Evolutionary conservation across 2,888 invertebrate species (phyloP).

Genomic region (Yponomeuta malinellus): DNA sequence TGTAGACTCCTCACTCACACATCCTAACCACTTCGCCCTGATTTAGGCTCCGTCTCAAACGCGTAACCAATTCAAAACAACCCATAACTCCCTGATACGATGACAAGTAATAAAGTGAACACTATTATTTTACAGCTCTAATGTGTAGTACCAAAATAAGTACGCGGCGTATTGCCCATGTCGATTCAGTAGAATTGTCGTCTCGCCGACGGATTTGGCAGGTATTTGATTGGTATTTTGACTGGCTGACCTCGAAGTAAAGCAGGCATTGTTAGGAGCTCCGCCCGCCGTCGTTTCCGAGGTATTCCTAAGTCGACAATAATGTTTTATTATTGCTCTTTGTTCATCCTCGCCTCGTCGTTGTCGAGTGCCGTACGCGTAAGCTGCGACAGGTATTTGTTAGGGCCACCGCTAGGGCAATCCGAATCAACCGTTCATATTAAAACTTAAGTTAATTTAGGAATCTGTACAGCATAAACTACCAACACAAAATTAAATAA

Average conservation of each 20-base stretch:
- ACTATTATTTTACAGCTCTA: conserved; percentile 71
- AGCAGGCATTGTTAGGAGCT: conserved; percentile 19
- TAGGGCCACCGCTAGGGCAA: conserved; percentile 34
- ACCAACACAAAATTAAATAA: background rate
- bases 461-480: background rate
- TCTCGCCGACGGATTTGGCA: conserved; percentile 72
- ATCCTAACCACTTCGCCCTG: background rate
- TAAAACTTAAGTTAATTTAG: background rate
- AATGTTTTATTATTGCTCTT: conserved; percentile 21
- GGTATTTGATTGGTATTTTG: conserved; percentile 75
- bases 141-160: conserved; percentile 66
- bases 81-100: conserved; percentile 17
- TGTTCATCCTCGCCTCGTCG: conserved; percentile 37
- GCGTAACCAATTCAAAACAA: conserved; percentile 24
- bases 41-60: conserved; percentile 17
- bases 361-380: conserved; percentile 41
- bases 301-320: conserved; percentile 41
- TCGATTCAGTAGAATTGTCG: conserved; percentile 64
- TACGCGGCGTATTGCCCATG: conserved; percentile 59
- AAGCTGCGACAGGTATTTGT: conserved; percentile 64
- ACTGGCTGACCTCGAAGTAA: conserved; percentile 45
- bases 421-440: background rate
- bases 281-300: conserved; percentile 56
- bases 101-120: conserved; percentile 61
- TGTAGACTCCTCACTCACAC: conserved; percentile 8